Percentiles rank a stretch among this genome's conserved stretches.
Evolutionary conservation across 2,797 vertebrate species (phyloP).

Genomic region (Channallabes apus): DNA sequence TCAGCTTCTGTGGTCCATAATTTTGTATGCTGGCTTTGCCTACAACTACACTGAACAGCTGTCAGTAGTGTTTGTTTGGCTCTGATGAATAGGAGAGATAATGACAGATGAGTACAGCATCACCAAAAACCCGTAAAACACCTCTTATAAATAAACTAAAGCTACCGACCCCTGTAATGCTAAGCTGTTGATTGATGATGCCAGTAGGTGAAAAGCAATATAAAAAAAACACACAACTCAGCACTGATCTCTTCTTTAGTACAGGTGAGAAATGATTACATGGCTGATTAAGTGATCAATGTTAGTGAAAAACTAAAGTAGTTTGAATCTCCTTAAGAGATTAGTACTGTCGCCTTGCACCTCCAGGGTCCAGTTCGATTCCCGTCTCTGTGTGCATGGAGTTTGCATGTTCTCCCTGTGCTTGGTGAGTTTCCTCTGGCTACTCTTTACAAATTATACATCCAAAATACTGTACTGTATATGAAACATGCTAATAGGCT

Average conservation of each 20-base stretch:
- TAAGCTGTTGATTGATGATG: slow-evolving; percentile 27
- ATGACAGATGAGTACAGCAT: slow-evolving; percentile 45
- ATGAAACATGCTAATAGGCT: neutral
- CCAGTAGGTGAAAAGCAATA: neutral
- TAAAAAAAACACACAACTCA: neutral
- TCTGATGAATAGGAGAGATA: slow-evolving; percentile 35
- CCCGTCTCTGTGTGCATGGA: no score
- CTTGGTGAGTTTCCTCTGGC: no score
- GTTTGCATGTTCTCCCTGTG: no score
- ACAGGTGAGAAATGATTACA: slow-evolving; percentile 14
- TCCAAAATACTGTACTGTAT: neutral
- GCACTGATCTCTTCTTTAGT: neutral
- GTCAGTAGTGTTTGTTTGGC: slow-evolving; percentile 53
- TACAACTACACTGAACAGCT: slow-evolving; percentile 44
- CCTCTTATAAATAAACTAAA: slow-evolving; percentile 19
- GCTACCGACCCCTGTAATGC: slow-evolving; percentile 11
- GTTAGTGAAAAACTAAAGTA: neutral
- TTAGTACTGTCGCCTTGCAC: no score
- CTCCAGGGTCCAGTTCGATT: no score
- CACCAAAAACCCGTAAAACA: slow-evolving; percentile 36
- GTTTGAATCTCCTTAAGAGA: neutral
- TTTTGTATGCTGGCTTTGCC: neutral
- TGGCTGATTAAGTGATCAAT: neutral
- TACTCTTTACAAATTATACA: neutral
- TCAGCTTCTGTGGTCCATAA: neutral